Base-by-base conservation (phyloP, 2,797 vertebrate species). In the Tolypeutes matacus region DNA sequence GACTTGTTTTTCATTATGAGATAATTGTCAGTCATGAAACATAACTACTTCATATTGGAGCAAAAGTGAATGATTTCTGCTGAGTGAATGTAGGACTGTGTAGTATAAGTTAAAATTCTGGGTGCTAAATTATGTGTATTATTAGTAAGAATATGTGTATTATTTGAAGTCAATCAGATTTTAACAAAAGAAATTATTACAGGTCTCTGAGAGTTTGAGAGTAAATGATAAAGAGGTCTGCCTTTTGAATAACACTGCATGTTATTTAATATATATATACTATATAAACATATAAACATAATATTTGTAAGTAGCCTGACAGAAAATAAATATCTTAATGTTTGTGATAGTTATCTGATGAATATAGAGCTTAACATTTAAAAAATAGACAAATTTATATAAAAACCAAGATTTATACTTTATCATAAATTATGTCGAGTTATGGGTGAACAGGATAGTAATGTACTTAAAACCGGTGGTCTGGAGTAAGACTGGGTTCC, bases 1-100 rank as follows among this genome's bases (percentile, higher is more conserved):
- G 99, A 99, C 99, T 99, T 99, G 98, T 99, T 99, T 99, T 99
- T 99, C 98, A 99, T 99, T 99, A 99, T 98, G 98, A 98, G 98
- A 98, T 99, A 99, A 99, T 99, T 99, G 98, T 98, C 98, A 99
- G 98, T 99, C 99, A 99, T 97, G 92, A 99, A 99, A 98, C 98
- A 99, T 98, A 99, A 98, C 98, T 98, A 94, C 94, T 95, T 93
- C 81, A 97, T 65, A 94, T 96, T 96, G 95, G 82, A 97, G 89
- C 89, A 92, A 95, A 91, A 96, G 60, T 64, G 96, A 91, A 97
- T 96, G 82, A 96, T 96, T 97, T 96, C 93, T 95, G 51, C 23
- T 94, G 56, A 86, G 25, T 73, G 39, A 64, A 58, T 18, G 4
- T 65, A 88, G 29, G 17, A 13, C 15, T 95, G 1, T 15, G 5